Evolutionary conservation across 2,797 vertebrate genomes (phyloP), one percentile per base, ranked within the genome.

Genomic region (Synaphobranchus kaupii): DNA sequence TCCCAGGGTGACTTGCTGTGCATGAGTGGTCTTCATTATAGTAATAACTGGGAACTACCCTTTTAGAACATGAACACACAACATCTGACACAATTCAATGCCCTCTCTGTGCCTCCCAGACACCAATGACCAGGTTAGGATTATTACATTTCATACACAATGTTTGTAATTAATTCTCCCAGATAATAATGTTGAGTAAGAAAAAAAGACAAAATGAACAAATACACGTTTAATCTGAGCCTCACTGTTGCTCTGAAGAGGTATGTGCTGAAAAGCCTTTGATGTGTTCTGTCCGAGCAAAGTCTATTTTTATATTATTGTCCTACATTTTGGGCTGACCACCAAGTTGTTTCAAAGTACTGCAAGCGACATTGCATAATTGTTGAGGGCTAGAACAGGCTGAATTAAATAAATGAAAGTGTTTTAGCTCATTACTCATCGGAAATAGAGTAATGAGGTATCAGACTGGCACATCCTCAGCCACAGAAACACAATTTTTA

Each of bases 351-450:
- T 60, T 39, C 83, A 90, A 85, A 58, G 84, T 91, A 86, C 20
- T 84, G 0, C 58, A 83, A 84, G 58, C 34, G 85, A 80, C 68
- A 78, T 86, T 89, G 47, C 44, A 7, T 86, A 91, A 92, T 93
- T 83, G 90, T n/a, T 22, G 88, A 85, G 87, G 54, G 87, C 31
- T 73, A 48, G 48, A 89, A 85, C 88, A 87, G 52, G 9, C 34
- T 58, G n/a, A 84, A 78, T 63, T 52, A 20, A 63, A 85, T 90
- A 48, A 9, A 60, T 31, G 44, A 80, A 80, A 80, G 44, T 48
- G 7, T 17, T 83, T 86, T 89, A 31, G 10, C 54, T 13, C 56
- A 66, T 44, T n/a, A n/a, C 47, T 87, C n/a, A n/a, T 60, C 1
- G n/a, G 25, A 73, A 39, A 71, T 28, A 39, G 86, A 88, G 25